These are phyloP conservation scores for Apostichopus japonicus DNA, from an alignment of 35 echinoderm and acorn worm genomes.

Conservation along the genomic window DNA sequence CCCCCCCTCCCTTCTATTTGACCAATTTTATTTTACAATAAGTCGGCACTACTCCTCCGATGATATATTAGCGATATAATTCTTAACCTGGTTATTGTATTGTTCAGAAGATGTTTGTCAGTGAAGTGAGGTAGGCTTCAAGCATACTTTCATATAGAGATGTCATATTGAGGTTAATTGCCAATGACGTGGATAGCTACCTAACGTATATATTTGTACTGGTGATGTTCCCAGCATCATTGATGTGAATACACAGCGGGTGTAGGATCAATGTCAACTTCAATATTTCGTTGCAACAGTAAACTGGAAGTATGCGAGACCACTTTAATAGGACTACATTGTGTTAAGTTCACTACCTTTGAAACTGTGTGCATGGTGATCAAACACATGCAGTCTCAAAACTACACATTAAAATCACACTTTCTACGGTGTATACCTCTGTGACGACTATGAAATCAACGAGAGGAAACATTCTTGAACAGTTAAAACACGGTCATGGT, in stretches of 20 bases:
- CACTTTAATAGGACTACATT: not conserved
- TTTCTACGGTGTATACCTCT: no score
- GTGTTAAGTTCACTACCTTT: not conserved
- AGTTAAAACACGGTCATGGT: no score
- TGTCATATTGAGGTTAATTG: constrained; percentile 42
- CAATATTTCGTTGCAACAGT: not conserved
- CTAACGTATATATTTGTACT: not conserved
- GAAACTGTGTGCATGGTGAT: no score
- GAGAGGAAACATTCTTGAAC: no score
- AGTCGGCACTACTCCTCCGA: no score
- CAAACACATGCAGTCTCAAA: no score
- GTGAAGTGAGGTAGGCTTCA: not conserved
- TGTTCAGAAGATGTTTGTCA: not conserved
- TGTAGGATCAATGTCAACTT: constrained; percentile 4
- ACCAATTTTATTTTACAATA: not conserved
- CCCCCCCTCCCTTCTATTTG: no score
- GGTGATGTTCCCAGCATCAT: not conserved
- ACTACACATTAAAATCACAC: no score
- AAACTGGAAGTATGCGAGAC: not conserved
- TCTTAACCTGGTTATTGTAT: not conserved
- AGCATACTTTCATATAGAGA: not conserved
- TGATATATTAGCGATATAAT: not conserved
- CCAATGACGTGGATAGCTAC: not conserved
- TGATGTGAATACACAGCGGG: constrained; percentile 6
- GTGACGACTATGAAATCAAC: no score